A percentile compares a stretch with the other conserved stretches of the same genome.
These are phyloP conservation scores for Crocallis elinguaria DNA, from an alignment of 2,888 invertebrate species.

Conservation along the genomic window DNA sequence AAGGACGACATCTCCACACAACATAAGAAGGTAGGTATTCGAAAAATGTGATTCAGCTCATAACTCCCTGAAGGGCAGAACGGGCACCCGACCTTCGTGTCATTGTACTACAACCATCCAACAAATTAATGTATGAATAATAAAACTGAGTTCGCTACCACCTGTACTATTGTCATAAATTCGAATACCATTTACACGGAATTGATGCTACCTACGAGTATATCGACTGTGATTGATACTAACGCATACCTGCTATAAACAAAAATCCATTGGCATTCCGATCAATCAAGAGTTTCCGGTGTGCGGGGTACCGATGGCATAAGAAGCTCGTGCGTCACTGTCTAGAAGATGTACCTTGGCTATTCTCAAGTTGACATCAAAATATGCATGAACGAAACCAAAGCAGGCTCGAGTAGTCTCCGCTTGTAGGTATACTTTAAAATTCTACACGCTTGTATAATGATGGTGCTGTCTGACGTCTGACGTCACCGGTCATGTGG, in stretches of 20 bases:
- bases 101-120: conserved; percentile 26
- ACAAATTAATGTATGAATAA: conserved; percentile 32
- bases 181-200: conserved; percentile 20
- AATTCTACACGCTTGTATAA: conserved; percentile 30
- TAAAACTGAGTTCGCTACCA: conserved; percentile 15
- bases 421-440: conserved; percentile 19
- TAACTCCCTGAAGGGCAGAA: conserved; percentile 28
- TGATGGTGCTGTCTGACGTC: conserved; percentile 27
- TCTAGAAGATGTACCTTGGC: conserved; percentile 2
- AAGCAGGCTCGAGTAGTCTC: conserved; percentile 8
- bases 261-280: conserved; percentile 26
- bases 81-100: conserved; percentile 29
- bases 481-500: conserved; percentile 61
- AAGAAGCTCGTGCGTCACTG: conserved; percentile 22
- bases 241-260: conserved; percentile 25
- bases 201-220: conserved; percentile 16
- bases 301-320: neutral
- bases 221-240: conserved; percentile 23
- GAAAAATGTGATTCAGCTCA: conserved; percentile 21
- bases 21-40: conserved; percentile 11
- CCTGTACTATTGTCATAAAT: conserved; percentile 29
- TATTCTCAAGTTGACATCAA: conserved; percentile 19
- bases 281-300: conserved; percentile 29
- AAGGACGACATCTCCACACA: neutral
- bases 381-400: conserved; percentile 23